Evolutionary conservation across 2,888 invertebrate species (phyloP).

Genomic region (Zaprionus bogoriensis): DNA sequence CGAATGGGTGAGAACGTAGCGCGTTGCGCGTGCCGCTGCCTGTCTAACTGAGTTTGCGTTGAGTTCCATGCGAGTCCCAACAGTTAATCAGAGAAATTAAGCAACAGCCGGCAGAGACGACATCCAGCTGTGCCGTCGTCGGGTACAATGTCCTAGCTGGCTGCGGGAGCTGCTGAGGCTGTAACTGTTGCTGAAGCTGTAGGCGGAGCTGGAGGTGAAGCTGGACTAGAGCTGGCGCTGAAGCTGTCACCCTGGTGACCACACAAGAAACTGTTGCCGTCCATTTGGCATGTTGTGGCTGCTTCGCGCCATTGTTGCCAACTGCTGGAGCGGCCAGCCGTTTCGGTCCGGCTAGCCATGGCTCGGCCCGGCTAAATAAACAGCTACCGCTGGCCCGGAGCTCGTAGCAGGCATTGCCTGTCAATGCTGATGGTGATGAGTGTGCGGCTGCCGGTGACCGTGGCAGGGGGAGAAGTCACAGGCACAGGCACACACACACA

Average conservation of each 20-base stretch:
- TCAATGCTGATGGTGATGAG: constrained; percentile 31
- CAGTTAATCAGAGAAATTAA: constrained; percentile 71
- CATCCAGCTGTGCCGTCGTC: constrained; percentile 55
- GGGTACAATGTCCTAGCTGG: constrained; percentile 35
- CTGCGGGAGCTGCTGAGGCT: constrained; percentile 25
- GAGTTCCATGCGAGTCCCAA: constrained; percentile 15
- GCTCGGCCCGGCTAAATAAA: constrained; percentile 27
- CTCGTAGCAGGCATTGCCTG: constrained; percentile 28
- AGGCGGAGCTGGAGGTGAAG: neutral
- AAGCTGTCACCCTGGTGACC: constrained; percentile 29
- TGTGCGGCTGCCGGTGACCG: constrained; percentile 6
- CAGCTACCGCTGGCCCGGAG: constrained; percentile 33
- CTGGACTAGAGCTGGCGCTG: neutral
- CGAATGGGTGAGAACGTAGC: constrained; percentile 24
- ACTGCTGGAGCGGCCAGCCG: constrained; percentile 25
- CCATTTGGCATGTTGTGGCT: constrained; percentile 39
- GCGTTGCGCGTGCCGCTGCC: constrained; percentile 32
- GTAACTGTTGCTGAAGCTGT: neutral
- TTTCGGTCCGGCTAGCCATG: neutral
- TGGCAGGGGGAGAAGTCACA: neutral
- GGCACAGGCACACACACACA: constrained; percentile 4
- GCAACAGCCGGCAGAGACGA: constrained; percentile 15
- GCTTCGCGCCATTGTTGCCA: constrained; percentile 32
- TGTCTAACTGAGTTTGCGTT: constrained; percentile 19
- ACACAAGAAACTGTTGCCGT: constrained; percentile 16